These are phyloP conservation scores for Cataglyphis cursor DNA, from an alignment of 2,888 invertebrate species.

Conservation along the genomic window DNA sequence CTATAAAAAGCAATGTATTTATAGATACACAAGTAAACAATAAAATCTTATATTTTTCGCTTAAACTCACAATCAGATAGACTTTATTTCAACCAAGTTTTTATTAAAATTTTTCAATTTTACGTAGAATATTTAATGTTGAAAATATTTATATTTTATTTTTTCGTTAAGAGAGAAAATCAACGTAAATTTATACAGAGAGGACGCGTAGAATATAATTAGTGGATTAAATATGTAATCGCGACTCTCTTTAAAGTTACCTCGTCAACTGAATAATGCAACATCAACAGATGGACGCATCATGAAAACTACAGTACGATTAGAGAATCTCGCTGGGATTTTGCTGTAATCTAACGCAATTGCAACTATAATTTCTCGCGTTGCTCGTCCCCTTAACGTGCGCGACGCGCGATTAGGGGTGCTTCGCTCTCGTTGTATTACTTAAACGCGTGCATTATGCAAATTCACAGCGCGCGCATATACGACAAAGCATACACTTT, in stretches of 20 bases:
- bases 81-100: neutral
- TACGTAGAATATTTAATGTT: neutral
- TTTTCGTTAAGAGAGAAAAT: neutral
- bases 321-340: slow-evolving; percentile 11
- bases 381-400: slow-evolving; percentile 13
- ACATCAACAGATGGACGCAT: neutral
- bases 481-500: slow-evolving; percentile 30
- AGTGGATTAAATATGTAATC: neutral
- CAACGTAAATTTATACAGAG: neutral
- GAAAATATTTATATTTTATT: neutral
- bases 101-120: neutral
- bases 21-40: neutral
- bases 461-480: slow-evolving; percentile 3
- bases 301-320: neutral
- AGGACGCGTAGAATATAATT: neutral
- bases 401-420: neutral
- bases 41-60: neutral
- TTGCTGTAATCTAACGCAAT: slow-evolving; percentile 37
- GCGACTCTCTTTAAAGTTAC: neutral
- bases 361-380: slow-evolving; percentile 31
- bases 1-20: neutral
- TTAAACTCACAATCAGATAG: neutral
- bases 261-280: neutral
- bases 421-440: slow-evolving; percentile 42
- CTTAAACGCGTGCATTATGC: slow-evolving; percentile 48